Base-by-base conservation (phyloP, 2,113 vertebrate genomes). In the Pyxicephalus adspersus region DNA sequence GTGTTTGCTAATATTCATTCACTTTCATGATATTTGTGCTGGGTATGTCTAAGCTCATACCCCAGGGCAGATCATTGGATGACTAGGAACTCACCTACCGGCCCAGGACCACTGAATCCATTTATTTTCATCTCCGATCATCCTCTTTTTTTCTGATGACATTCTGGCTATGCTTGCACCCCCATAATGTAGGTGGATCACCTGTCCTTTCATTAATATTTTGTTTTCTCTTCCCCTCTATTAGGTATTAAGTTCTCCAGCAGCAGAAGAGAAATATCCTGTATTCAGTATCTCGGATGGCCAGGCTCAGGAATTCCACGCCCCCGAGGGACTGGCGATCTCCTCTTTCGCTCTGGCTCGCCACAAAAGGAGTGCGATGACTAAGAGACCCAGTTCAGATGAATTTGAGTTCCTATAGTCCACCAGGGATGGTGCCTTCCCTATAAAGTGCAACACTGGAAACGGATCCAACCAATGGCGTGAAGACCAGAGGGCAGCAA, bases 251-350 rank as follows among this genome's bases (percentile, higher is more conserved):
- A 81, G 85, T 45, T 93, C 92, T 2, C 92, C 89, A 4, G 74
- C 90, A 0, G 90, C 92, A 2, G 91, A 89, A 8, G 95, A 96
- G 89, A 92, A 94, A 68, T 97, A 97, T 79, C 96, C 96, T 55
- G 93, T 97, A 88, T 97, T 97, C 81, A 96, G 94, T 0, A 90
- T 97, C 57, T 92, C 95, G 0, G 95, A 96, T 38, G 95, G 96
- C 64, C 89, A 85, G 0, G 87, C 94, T 83, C 96, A 95, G 87
- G 95, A 96, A 84, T 95, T 94, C 64, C 89, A 90, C 77, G 86
- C 95, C 67, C 93, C 95, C 2, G 91, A 90, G 74, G 88, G 90
- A 58, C 88, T 91, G 84, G 86, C 88, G 11, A 89, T 83, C 77
- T 81, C 87, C 13, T 91, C 90, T 65, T 85, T 87, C 0, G 57